Evolutionary conservation across 2,797 vertebrate genomes (phyloP).

Genomic region (Syndactyla subalaris): DNA sequence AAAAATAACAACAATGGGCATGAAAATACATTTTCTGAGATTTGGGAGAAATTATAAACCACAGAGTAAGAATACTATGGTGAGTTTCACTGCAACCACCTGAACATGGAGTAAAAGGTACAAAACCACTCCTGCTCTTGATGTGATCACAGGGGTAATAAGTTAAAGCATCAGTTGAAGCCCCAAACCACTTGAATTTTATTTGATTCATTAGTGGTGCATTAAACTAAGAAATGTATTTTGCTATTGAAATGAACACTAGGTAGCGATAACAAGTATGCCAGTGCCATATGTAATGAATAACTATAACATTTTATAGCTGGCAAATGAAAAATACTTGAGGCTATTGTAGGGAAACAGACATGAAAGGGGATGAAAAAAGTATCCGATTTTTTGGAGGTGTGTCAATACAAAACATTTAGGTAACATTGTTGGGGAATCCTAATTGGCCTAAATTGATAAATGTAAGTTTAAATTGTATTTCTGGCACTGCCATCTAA

Average conservation of each 20-base stretch:
- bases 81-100: not conserved
- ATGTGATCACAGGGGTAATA: not conserved
- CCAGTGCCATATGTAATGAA: conserved; percentile 16
- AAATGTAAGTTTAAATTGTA: not conserved
- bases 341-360: not conserved
- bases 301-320: conserved; percentile 29
- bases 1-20: not conserved
- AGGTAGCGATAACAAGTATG: conserved; percentile 28
- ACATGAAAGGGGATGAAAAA: not conserved
- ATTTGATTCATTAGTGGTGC: conserved; percentile 30
- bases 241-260: conserved; percentile 43
- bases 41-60: not conserved
- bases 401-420: not conserved
- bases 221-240: conserved; percentile 47
- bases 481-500: not conserved
- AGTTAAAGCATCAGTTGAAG: conserved; percentile 27
- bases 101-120: not conserved
- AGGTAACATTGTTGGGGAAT: not conserved
- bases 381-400: not conserved
- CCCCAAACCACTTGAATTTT: conserved; percentile 25
- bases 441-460: not conserved
- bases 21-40: not conserved
- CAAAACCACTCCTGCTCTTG: not conserved
- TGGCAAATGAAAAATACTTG: conserved; percentile 34
- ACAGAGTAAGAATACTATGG: not conserved